These are phyloP conservation scores for Andrena praecox DNA, from an alignment of 2,888 invertebrate genomes.

Conservation along the genomic window DNA sequence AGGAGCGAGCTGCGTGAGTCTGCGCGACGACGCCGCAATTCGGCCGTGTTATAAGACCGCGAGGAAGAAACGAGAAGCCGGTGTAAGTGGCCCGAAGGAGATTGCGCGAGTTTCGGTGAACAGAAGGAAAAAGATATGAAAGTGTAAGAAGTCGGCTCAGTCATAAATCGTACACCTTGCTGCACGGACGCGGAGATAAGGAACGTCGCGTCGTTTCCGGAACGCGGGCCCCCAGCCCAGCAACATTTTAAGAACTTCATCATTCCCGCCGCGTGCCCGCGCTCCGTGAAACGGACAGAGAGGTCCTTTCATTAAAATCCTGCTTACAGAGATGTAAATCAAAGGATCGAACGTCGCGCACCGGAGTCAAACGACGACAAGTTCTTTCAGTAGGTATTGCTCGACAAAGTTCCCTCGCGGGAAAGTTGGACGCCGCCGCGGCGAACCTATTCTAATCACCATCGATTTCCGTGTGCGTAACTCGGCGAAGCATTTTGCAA, in stretches of 20 bases:
- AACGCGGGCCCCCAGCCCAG: slow-evolving; percentile 61
- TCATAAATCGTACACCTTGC: slow-evolving; percentile 81
- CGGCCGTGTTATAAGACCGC: background rate
- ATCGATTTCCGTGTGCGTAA: slow-evolving; percentile 49
- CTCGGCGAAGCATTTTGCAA: slow-evolving; percentile 47
- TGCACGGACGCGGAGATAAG: slow-evolving; percentile 79
- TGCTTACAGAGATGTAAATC: background rate
- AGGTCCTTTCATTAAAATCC: slow-evolving; percentile 50
- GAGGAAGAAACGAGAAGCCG: slow-evolving; percentile 15
- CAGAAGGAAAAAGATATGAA: slow-evolving; percentile 64
- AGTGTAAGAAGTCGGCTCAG: slow-evolving; percentile 74
- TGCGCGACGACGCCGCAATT: background rate
- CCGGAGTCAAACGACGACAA: background rate
- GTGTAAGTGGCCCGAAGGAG: slow-evolving; percentile 41
- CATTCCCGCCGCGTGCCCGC: slow-evolving; percentile 37
- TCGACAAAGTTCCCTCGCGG: background rate
- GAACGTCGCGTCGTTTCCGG: slow-evolving; percentile 71
- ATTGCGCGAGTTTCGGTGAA: slow-evolving; percentile 56
- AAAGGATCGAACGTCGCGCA: background rate
- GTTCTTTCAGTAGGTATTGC: slow-evolving; percentile 4
- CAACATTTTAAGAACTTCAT: slow-evolving; percentile 65
- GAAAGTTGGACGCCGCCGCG: background rate
- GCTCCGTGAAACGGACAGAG: background rate
- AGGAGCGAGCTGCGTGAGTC: background rate
- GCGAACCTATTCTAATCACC: slow-evolving; percentile 60